These are phyloP conservation scores for Solenopsis fugax DNA, from an alignment of 1,140 invertebrate species.

Conservation along the genomic window DNA sequence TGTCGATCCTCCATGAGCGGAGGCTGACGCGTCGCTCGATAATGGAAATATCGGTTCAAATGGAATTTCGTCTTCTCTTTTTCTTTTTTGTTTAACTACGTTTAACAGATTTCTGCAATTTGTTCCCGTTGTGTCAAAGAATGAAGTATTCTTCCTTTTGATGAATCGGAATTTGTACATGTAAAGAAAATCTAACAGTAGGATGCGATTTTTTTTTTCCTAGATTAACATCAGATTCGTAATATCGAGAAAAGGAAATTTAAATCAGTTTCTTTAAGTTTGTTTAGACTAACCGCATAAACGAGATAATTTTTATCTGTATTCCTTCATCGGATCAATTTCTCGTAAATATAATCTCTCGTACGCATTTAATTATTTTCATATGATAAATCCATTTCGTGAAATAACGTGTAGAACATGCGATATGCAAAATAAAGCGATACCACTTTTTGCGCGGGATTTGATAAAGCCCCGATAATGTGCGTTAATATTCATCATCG, in stretches of 20 bases:
- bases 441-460: slow-evolving; percentile 19
- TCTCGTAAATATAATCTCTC: not conserved
- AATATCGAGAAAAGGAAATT: not conserved
- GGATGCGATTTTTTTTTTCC: not conserved
- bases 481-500: slow-evolving; percentile 57
- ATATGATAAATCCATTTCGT: not conserved
- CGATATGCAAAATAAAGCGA: slow-evolving; percentile 21
- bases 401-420: not conserved
- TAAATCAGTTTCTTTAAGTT: not conserved
- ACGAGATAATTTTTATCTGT: slow-evolving; percentile 1
- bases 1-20: slow-evolving; percentile 29
- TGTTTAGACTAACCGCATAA: not conserved
- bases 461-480: slow-evolving; percentile 58
- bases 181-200: not conserved
- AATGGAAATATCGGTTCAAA: slow-evolving; percentile 37
- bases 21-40: slow-evolving; percentile 31
- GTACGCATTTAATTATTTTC: not conserved
- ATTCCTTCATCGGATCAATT: not conserved
- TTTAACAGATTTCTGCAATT: slow-evolving; percentile 6
- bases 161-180: not conserved
- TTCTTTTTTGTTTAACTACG: not conserved
- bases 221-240: not conserved
- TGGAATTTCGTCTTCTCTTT: slow-evolving; percentile 5
- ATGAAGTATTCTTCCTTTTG: not conserved
- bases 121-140: not conserved